phyloP scores from a whole-genome alignment of 1,140 invertebrate species.

The Hylyphantes graminicola region DNA sequence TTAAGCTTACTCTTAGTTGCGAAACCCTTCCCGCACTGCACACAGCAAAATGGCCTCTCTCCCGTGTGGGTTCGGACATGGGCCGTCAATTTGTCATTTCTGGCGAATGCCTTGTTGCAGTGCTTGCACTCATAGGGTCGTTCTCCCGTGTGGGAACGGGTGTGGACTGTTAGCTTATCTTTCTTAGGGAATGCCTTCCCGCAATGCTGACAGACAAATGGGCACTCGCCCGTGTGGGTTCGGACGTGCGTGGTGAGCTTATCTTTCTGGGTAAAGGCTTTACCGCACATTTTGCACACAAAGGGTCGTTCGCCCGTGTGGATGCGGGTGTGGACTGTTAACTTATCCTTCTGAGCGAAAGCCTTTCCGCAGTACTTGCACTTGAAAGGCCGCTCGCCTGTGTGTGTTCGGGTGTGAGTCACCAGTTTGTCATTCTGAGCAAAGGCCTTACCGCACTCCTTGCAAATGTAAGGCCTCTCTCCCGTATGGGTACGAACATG shows the following conservation, averaged over 20 bases:
- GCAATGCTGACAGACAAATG: conserved; percentile 76
- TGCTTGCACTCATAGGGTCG: conserved; percentile 69
- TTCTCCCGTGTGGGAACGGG: conserved; percentile 66
- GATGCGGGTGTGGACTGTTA: conserved; percentile 76
- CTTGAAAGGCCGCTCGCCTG: conserved; percentile 70
- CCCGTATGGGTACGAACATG: conserved; percentile 69
- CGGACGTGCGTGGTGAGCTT: conserved; percentile 65
- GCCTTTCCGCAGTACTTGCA: conserved; percentile 75
- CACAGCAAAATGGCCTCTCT: conserved; percentile 67
- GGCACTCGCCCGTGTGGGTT: conserved; percentile 80
- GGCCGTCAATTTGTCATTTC: conserved; percentile 70
- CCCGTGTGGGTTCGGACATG: conserved; percentile 70
- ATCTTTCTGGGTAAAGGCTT: conserved; percentile 66
- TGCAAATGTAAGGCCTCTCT: conserved; percentile 63
- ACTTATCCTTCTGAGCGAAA: conserved; percentile 76
- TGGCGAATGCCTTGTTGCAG: conserved; percentile 74
- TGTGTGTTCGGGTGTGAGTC: conserved; percentile 65
- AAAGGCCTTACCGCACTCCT: conserved; percentile 70
- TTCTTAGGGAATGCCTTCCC: conserved; percentile 72
- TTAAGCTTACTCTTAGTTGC: conserved; percentile 74
- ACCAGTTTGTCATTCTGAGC: conserved; percentile 47
- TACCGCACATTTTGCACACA: conserved; percentile 75
- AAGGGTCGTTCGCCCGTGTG: conserved; percentile 83
- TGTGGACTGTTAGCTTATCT: conserved; percentile 75
- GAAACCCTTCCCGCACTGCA: conserved; percentile 71